Evolutionary conservation across 2,888 invertebrate species (phyloP), one percentile per base, ranked within the genome.

Genomic region (Noctua janthe): DNA sequence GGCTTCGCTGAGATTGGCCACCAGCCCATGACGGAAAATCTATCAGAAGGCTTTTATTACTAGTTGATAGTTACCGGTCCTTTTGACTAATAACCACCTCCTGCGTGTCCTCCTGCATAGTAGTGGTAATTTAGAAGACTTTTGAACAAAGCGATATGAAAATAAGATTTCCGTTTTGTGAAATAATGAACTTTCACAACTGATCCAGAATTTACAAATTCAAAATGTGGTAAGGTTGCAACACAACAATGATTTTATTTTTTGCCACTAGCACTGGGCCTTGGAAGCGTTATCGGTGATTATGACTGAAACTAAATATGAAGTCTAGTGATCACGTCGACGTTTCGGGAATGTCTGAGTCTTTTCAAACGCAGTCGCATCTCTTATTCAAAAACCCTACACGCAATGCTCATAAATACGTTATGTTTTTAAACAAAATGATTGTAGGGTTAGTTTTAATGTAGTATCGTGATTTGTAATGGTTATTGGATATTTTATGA

Each of bases 341-440:
- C 20, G 51, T 23, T 59, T 62, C 35, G 23, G 11, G 51, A 51
- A 54, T 62, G 7, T 29, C 82, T 85, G 67, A 47, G n/a, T 15
- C 11, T 64, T 56, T 56, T 15, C 56, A 35, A 77, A 70, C 29
- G 43, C 35, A 71, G 51, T 49, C 6, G 10, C 6, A 39, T 54
- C 59, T 80, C 7, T 56, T 59, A 59, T 39, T 72, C 11, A 67
- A 39, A 62, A 54, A 17, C 23, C n/a, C 17, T 4, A 54, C 80
- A 85, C 80, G 71, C 85, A 54, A 85, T 29, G 11, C 47, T 35
- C 56, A 56, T 84, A 85, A 84, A 84, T 80, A 84, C 23, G 29
- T 29, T 13, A 51, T 15, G 20, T 17, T 70, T 66, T 66, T 78
- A 17, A 77, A 84, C 23, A n/a, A 29, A 43, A 59, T 81, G 54